Conservation (phyloP, 1,140 invertebrate species). For the Doryteuthis pealeii region DNA sequence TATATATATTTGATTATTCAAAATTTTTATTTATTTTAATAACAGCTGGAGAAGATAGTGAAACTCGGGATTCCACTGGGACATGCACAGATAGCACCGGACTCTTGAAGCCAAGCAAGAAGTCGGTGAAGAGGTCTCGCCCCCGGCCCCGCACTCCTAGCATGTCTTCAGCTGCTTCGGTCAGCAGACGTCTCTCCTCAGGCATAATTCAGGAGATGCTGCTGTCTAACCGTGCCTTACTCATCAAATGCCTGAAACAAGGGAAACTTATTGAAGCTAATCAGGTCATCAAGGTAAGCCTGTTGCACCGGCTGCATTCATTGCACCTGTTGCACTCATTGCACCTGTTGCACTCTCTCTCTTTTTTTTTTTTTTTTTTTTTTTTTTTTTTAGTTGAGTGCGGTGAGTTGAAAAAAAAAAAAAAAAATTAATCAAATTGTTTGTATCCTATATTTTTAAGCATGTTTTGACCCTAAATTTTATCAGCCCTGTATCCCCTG, state of each 20-base stretch:
- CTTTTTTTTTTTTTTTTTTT: not conserved
- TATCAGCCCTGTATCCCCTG: no score
- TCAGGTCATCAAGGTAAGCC: conserved; percentile 53
- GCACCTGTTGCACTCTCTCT: not conserved
- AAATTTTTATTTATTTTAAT: not conserved
- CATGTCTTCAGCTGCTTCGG: not conserved
- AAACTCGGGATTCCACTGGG: not conserved
- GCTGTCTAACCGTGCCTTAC: conserved; percentile 42
- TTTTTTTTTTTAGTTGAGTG: no score
- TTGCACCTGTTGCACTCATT: not conserved
- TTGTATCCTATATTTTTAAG: no score
- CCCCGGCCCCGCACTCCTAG: not conserved
- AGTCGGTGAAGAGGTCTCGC: not conserved
- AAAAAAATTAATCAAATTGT: not conserved
- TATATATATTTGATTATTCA: no score
- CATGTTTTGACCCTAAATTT: no score
- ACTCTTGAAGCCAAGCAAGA: not conserved
- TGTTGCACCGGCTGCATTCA: not conserved
- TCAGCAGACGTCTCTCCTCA: conserved; percentile 8
- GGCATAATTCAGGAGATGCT: conserved; percentile 52
- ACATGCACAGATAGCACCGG: not conserved
- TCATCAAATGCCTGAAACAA: conserved; percentile 49
- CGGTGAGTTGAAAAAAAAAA: no score
- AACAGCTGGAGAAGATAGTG: conserved; percentile 3
- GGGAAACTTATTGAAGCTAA: conserved; percentile 44